Conservation (phyloP, 2,888 invertebrate species). For the Meliscaeva auricollis region DNA sequence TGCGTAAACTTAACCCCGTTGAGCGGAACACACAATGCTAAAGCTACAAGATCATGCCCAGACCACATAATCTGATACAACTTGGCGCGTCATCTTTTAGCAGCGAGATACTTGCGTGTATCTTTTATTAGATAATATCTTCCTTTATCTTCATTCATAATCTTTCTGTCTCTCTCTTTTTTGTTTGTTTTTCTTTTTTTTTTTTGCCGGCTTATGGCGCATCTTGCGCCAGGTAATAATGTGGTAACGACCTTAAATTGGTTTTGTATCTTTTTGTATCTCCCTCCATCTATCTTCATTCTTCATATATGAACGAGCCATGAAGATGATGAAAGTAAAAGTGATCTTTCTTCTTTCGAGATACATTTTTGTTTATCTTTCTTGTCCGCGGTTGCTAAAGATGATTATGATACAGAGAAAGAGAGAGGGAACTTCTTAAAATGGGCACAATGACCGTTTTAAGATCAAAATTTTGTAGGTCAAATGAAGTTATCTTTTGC, state of each 20-base stretch:
- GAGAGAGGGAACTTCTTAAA: conserved; percentile 11
- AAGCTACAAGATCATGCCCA: conserved; percentile 55
- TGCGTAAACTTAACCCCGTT: conserved; percentile 61
- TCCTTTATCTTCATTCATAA: not conserved
- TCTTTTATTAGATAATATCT: conserved; percentile 55
- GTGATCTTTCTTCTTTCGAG: conserved; percentile 58
- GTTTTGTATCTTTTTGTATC: conserved; percentile 11
- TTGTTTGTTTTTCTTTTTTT: conserved; percentile 9
- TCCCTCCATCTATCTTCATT: not conserved
- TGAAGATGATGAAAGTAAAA: conserved; percentile 70
- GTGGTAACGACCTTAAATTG: conserved; percentile 71
- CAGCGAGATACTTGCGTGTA: conserved; percentile 40
- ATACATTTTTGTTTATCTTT: conserved; percentile 63
- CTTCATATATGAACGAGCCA: conserved; percentile 9
- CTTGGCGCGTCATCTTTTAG: conserved; percentile 58
- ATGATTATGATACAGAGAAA: conserved; percentile 14
- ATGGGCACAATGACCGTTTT: conserved; percentile 72
- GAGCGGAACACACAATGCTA: conserved; percentile 43
- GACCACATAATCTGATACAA: conserved; percentile 55
- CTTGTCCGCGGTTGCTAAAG: conserved; percentile 35
- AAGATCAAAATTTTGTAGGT: conserved; percentile 49
- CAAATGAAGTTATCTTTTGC: conserved; percentile 37
- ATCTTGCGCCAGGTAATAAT: conserved; percentile 38
- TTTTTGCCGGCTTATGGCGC: conserved; percentile 7
- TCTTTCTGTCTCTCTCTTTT: not conserved